Base-by-base conservation (phyloP, 2,113 vertebrate genomes). In the Cariama cristata region DNA sequence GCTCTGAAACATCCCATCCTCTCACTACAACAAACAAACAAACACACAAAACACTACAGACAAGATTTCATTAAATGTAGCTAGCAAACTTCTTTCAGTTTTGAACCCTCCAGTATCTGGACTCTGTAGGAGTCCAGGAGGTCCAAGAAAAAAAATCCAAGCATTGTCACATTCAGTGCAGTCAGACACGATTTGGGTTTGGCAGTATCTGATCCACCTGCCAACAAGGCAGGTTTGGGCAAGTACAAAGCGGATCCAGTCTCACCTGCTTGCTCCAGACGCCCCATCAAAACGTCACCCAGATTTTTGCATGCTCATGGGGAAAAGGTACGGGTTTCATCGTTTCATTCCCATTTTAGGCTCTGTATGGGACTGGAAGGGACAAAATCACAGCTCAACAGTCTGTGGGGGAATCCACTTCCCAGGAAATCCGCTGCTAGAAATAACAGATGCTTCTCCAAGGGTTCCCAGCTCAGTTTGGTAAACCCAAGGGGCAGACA, bases 401-500 rank as follows among this genome's bases (percentile, higher is more conserved):
- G 30, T 11, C 35, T 14, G 32, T 1, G 2, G 63, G 75, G 75
- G 38, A 91, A 86, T 38, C 64, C 22, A 14, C 33, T 77, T 83
- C 76, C 55, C 68, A 56, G 75, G 86, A 75, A 95, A 86, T 6
- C 69, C 30, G 0, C 30, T 0, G 0, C 90, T 90, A 64, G 60
- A 87, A 82, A 55, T 12, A 84, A 71, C 81, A 90, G 88, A 77
- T 86, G 86, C 89, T 80, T 45, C 91, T 88, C 71, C 96, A 50
- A 86, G 79, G 47, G 56, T 60, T 94, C 89, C 93, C 81, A 90
- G 79, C 66, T 64, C 67, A 2, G 24, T 45, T 26, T 15, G 79
- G 86, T 21, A 94, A 83, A 68, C 81, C 95, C 85, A 13, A 85
- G 81, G 92, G 96, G 92, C n/a, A 6, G 47, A 32, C 26, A 2